Conservation (phyloP, 2,888 invertebrate species). For the Petrolisthes cinctipes region DNA sequence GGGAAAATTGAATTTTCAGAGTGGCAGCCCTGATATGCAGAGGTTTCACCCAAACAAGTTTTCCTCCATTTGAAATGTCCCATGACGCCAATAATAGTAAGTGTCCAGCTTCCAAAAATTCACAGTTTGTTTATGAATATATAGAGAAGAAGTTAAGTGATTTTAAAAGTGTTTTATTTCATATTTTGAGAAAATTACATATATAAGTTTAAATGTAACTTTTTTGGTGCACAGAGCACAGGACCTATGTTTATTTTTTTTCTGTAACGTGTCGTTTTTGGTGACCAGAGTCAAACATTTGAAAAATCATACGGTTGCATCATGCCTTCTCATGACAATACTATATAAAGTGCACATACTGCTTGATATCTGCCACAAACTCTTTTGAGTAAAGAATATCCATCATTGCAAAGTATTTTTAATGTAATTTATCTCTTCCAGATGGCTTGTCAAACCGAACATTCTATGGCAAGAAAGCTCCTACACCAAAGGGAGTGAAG, state of each 20-base stretch:
- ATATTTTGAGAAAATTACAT: not conserved
- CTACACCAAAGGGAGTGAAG: not conserved
- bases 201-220: not conserved
- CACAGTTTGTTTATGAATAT: not conserved
- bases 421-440: not conserved
- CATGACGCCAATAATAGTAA: not conserved
- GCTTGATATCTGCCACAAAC: not conserved
- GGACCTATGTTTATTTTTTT: not conserved
- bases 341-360: not conserved
- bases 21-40: no score
- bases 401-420: not conserved
- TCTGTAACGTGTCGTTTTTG: not conserved
- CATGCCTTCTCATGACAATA: not conserved
- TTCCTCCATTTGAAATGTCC: no score
- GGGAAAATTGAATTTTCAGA: no score
- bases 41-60: no score
- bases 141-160: not conserved
- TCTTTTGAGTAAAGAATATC: slow-evolving; percentile 2
- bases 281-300: not conserved
- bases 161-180: not conserved
- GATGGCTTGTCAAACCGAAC: not conserved
- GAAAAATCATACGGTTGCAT: not conserved
- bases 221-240: not conserved
- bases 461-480: slow-evolving; percentile 14
- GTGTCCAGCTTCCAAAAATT: not conserved